A percentile compares a stretch with the other conserved stretches of the same genome.
Conservation (phyloP, 2,888 invertebrate species). For the Eubasilissa splendida region DNA sequence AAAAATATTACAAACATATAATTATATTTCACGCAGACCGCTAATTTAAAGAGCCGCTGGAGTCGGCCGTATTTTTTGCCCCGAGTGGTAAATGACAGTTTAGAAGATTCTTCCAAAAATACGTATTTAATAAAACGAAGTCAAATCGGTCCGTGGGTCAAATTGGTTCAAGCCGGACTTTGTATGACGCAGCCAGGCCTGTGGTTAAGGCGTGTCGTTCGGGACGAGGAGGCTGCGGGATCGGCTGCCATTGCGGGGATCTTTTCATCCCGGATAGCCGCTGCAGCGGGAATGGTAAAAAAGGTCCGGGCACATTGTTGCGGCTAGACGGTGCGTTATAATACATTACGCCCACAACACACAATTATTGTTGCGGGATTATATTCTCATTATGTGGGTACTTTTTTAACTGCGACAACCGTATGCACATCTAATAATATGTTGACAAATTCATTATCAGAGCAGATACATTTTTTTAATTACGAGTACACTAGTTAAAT, state of each 20-base stretch:
- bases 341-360: slow-evolving; percentile 27
- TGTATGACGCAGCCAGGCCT: slow-evolving; percentile 45
- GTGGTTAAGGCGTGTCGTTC: slow-evolving; percentile 55
- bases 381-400: slow-evolving; percentile 1
- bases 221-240: slow-evolving; percentile 33
- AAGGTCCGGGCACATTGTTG: slow-evolving; percentile 32
- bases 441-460: too few relatives aligned
- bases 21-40: slow-evolving; percentile 20
- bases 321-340: slow-evolving; percentile 31
- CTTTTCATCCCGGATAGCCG: slow-evolving; percentile 45
- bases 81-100: slow-evolving; percentile 51
- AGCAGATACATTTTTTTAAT: too few relatives aligned
- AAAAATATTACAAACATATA: slow-evolving; percentile 29
- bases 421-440: neutral
- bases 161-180: slow-evolving; percentile 29
- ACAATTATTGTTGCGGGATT: neutral
- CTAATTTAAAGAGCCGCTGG: slow-evolving; percentile 11
- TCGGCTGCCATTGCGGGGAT: slow-evolving; percentile 45
- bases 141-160: slow-evolving; percentile 51
- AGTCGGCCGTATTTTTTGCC: slow-evolving; percentile 6
- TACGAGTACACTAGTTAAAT: too few relatives aligned
- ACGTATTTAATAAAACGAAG: slow-evolving; percentile 55
- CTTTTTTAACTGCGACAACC: neutral
- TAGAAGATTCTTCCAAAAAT: slow-evolving; percentile 44
- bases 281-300: slow-evolving; percentile 39